Conservation (phyloP, 2,113 vertebrate genomes). For the Athene noctua region DNA sequence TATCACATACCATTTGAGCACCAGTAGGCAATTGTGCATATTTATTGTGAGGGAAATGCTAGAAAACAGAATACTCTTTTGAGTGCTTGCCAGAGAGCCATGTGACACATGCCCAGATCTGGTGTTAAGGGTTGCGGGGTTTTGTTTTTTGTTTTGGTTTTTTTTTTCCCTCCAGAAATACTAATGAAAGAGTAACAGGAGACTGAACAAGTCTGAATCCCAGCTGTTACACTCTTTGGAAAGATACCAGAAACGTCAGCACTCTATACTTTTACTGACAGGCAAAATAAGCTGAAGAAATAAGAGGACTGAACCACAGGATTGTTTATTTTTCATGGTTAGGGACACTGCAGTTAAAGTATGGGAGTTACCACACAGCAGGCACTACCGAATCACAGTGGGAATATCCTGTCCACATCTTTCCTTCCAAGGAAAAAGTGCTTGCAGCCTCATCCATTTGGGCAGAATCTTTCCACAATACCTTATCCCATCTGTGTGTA, state of each 20-base stretch:
- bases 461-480: not conserved
- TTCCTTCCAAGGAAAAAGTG: not conserved
- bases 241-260: not conserved
- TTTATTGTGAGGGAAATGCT: not conserved
- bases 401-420: not conserved
- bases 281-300: not conserved
- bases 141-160: not conserved
- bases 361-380: not conserved
- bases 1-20: not conserved
- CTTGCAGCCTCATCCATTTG: not conserved
- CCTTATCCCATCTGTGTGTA: not conserved
- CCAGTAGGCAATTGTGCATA: not conserved
- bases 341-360: not conserved
- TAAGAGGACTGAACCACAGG: not conserved
- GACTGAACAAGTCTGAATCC: not conserved
- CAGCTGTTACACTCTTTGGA: slow-evolving; percentile 14
- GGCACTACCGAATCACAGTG: not conserved
- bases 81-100: not conserved
- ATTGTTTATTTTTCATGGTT: not conserved
- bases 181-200: not conserved
- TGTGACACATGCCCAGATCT: not conserved
- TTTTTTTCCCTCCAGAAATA: not conserved
- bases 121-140: not conserved
- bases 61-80: not conserved
- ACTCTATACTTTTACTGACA: not conserved